A percentile compares a stretch with the other conserved stretches of the same genome.
Conservation (phyloP, 2,888 invertebrate genomes). For the Xylota segnis region DNA sequence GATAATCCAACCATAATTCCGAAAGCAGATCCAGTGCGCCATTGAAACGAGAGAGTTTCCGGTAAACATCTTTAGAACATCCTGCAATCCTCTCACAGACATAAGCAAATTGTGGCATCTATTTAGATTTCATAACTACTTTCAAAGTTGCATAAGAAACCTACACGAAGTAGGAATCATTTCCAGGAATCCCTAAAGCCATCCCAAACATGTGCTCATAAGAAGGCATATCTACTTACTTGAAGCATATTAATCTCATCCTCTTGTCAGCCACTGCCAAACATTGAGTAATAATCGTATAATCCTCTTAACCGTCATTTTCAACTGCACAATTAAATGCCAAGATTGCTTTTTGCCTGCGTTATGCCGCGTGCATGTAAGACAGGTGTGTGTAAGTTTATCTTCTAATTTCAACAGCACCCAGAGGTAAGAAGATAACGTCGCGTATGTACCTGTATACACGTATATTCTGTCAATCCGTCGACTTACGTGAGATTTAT, state of each 20-base stretch:
- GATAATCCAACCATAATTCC: too few relatives aligned
- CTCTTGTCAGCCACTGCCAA: conserved; percentile 7
- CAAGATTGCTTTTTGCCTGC: neutral
- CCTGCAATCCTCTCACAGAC: neutral
- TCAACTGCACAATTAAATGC: conserved; percentile 22
- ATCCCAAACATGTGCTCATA: conserved; percentile 13
- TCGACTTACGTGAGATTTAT: conserved; percentile 14
- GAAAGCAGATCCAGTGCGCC: too few relatives aligned
- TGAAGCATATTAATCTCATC: conserved; percentile 3
- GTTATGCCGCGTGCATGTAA: neutral
- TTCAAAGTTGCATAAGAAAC: neutral
- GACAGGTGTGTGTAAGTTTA: neutral
- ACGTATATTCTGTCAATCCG: neutral
- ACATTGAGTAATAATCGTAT: conserved; percentile 27
- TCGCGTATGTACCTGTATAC: neutral
- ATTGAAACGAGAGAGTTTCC: too few relatives aligned
- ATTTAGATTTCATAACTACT: neutral
- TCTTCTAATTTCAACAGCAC: conserved; percentile 13
- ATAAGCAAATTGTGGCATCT: neutral
- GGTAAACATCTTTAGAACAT: neutral
- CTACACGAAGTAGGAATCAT: neutral
- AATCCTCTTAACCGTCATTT: conserved; percentile 39
- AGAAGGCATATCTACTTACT: neutral
- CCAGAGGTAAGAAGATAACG: conserved; percentile 10
- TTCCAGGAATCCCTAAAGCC: neutral